Percentiles rank a stretch among this genome's conserved stretches.
Evolutionary conservation across 1,140 invertebrate species (phyloP).

Genomic region (Drosophila setifemur): DNA sequence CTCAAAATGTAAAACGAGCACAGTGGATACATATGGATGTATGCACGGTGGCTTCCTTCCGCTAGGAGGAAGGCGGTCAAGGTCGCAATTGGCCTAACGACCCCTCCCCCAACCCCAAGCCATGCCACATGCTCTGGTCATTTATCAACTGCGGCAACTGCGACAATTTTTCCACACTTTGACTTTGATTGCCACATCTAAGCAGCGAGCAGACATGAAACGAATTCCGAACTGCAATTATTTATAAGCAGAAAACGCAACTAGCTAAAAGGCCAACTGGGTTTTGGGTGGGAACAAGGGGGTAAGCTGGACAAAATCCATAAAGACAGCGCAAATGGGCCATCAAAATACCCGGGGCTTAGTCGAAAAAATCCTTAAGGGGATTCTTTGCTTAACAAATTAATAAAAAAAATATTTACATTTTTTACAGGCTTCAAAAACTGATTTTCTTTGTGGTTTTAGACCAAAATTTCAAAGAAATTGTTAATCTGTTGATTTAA

Average conservation of each 20-base stretch:
- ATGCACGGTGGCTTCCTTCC: slow-evolving; percentile 13
- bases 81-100: slow-evolving; percentile 35
- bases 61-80: slow-evolving; percentile 55
- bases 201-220: slow-evolving; percentile 47
- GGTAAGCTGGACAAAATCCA: slow-evolving; percentile 55
- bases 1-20: slow-evolving; percentile 46
- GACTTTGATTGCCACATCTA: slow-evolving; percentile 59
- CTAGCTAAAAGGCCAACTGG: slow-evolving; percentile 63
- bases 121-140: slow-evolving; percentile 42
- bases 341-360: slow-evolving; percentile 42
- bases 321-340: slow-evolving; percentile 72
- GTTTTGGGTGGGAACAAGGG: neutral
- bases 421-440: too few relatives aligned
- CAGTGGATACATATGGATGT: slow-evolving; percentile 15
- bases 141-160: slow-evolving; percentile 59
- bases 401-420: too few relatives aligned
- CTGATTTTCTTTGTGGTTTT: too few relatives aligned
- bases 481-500: too few relatives aligned
- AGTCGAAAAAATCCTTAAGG: neutral
- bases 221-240: slow-evolving; percentile 59
- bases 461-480: too few relatives aligned
- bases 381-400: too few relatives aligned
- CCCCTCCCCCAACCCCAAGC: neutral
- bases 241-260: slow-evolving; percentile 66
- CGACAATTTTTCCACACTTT: slow-evolving; percentile 50